Evolutionary conservation across 2,113 vertebrate genomes (phyloP).

Genomic region (Hepsetus odoe): DNA sequence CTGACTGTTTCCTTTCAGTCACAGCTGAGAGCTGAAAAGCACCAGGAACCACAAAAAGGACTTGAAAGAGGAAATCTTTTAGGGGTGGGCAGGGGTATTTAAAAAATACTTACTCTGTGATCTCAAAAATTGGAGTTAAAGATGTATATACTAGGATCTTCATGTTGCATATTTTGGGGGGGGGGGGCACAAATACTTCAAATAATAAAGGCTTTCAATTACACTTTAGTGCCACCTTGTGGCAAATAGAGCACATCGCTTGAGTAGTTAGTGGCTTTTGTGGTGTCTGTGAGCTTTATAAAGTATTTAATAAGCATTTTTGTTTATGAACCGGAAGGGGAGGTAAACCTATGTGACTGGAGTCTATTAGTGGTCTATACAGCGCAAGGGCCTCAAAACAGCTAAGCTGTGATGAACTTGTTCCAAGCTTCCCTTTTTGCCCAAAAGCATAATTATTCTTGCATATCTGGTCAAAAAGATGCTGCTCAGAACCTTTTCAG

Average conservation of each 20-base stretch:
- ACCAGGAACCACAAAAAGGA: not conserved
- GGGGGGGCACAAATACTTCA: not conserved
- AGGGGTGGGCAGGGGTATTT: not conserved
- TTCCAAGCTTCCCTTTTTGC: too few relatives aligned
- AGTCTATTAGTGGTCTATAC: too few relatives aligned
- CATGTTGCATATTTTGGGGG: not conserved
- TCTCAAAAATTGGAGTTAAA: not conserved
- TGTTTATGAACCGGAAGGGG: too few relatives aligned
- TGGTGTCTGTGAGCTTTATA: not conserved
- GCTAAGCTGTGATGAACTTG: too few relatives aligned
- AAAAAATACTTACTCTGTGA: not conserved
- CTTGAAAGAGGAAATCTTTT: conserved; percentile 11
- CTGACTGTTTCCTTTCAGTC: not conserved
- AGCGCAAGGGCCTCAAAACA: too few relatives aligned
- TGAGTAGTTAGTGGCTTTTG: too few relatives aligned
- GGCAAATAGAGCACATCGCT: not conserved
- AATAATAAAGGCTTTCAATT: not conserved
- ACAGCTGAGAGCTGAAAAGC: not conserved
- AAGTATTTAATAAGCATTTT: too few relatives aligned
- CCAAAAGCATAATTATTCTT: too few relatives aligned
- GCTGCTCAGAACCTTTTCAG: too few relatives aligned
- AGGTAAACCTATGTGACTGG: too few relatives aligned
- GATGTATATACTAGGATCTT: not conserved
- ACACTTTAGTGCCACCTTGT: conserved; percentile 26
- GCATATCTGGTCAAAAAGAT: too few relatives aligned